Evolutionary conservation across 2,888 invertebrate genomes (phyloP).

Genomic region (Pantelozetes paolii): DNA sequence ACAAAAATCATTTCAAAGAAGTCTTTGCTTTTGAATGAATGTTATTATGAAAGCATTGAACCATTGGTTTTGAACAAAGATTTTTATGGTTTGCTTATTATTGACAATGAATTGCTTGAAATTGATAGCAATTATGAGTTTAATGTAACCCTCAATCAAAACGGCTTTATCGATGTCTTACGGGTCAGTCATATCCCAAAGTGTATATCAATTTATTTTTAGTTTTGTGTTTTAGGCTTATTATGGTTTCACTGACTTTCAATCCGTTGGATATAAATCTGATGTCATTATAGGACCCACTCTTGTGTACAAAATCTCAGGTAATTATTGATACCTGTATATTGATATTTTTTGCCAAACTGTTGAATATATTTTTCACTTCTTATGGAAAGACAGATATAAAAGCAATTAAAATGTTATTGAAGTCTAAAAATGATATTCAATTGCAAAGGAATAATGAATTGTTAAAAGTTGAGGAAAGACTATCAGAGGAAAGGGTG

Average conservation of each 20-base stretch:
- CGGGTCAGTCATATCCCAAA: conserved; percentile 32
- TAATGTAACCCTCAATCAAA: background rate
- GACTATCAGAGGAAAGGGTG: conserved; percentile 4
- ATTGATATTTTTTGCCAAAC: too few species aligned
- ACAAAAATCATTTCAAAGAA: background rate
- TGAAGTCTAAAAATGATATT: background rate
- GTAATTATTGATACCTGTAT: too few species aligned
- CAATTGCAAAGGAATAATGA: conserved; percentile 29
- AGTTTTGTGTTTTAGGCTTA: conserved; percentile 1
- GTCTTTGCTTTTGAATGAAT: background rate
- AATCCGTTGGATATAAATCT: conserved; percentile 31
- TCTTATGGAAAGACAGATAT: background rate
- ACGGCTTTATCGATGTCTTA: conserved; percentile 26
- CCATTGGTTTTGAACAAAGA: background rate
- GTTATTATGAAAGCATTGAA: conserved; percentile 24
- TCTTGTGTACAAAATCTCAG: conserved; percentile 5
- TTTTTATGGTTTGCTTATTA: conserved; percentile 32
- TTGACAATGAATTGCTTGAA: conserved; percentile 21
- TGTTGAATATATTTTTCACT: background rate
- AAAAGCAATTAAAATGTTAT: conserved; percentile 1
- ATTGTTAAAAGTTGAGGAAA: background rate
- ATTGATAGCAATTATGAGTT: background rate
- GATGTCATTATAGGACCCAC: background rate
- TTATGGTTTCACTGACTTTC: conserved; percentile 32
- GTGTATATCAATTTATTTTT: background rate